Evolutionary conservation across 1,140 invertebrate genomes (phyloP).

Genomic region (Pygmarrhopalites habei): DNA sequence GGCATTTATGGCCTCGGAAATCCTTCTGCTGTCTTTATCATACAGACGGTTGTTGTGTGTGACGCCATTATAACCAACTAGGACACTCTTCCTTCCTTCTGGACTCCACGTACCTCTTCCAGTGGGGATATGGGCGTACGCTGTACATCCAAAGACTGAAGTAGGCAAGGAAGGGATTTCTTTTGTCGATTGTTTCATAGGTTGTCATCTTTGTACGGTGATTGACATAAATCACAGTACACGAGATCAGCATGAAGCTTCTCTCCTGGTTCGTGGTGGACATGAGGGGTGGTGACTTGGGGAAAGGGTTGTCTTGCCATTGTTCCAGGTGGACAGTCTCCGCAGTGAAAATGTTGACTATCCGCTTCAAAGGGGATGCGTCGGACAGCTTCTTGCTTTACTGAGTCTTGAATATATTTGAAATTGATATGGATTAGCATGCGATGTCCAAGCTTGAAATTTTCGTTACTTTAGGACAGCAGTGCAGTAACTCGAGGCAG

Average conservation of each 20-base stretch:
- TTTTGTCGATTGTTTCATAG: no score
- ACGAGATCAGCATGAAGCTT: slow-evolving; percentile 46
- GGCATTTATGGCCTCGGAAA: no score
- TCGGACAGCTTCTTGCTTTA: slow-evolving; percentile 11
- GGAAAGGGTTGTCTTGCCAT: slow-evolving; percentile 15
- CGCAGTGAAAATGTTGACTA: background rate
- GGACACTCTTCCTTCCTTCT: no score
- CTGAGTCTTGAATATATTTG: slow-evolving; percentile 9
- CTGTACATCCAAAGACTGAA: no score
- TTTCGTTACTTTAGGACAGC: background rate
- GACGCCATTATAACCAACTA: no score
- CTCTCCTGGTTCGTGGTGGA: slow-evolving; percentile 39
- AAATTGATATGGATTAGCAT: slow-evolving; percentile 17
- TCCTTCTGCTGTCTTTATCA: no score
- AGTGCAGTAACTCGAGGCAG: background rate
- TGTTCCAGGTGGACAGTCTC: slow-evolving; percentile 26
- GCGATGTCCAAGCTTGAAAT: slow-evolving; percentile 5
- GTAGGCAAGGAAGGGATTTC: no score
- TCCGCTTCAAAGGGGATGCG: slow-evolving; percentile 6
- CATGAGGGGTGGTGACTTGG: slow-evolving; percentile 12
- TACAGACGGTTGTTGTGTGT: no score
- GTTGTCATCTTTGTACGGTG: no score
- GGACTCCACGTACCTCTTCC: no score
- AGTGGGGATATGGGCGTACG: no score
- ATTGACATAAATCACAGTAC: no score